These are phyloP conservation scores for mouse (Mus musculus) DNA, from an alignment of 2,113 vertebrate genomes.

Conservation along the genomic window GRCm39 chr8:116766001-116766500, in stretches of 20 bases:
- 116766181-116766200: background rate
- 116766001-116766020: background rate
- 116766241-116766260: background rate
- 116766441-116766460: background rate
- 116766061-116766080: background rate
- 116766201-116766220: background rate
- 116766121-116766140: constrained; percentile 14
- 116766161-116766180: background rate
- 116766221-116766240: background rate
- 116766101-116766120: background rate
- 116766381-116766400: background rate
- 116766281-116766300: background rate
- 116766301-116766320: background rate
- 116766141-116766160: background rate
- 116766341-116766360: constrained; percentile 15
- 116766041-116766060: background rate
- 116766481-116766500: background rate
- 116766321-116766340: background rate
- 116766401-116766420: background rate
- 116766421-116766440: background rate
- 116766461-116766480: background rate
- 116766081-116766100: background rate
- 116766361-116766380: background rate
- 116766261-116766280: background rate
- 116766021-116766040: background rate